These are phyloP conservation scores for Holothuria glaberrima DNA, from an alignment of 35 echinoderm and acorn worm species.

Conservation along the genomic window DNA sequence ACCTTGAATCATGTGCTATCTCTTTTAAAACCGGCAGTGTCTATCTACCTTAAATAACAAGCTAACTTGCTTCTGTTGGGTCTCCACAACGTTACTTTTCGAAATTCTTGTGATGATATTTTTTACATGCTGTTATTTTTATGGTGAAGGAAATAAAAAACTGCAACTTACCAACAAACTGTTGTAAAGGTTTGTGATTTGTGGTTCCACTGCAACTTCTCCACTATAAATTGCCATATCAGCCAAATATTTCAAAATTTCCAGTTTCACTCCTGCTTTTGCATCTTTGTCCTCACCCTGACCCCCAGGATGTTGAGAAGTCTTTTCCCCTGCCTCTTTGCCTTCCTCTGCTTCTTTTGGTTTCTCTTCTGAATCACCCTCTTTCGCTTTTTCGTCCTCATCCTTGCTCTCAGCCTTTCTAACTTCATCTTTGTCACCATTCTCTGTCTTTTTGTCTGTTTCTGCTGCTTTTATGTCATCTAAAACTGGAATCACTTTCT, in stretches of 20 bases:
- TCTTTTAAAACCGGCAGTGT: neutral
- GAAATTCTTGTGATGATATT: no score
- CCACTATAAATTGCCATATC: constrained; percentile 70
- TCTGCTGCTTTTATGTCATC: constrained; percentile 39
- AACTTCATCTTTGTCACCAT: constrained; percentile 5
- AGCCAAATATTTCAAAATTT: constrained; percentile 77
- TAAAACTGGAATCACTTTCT: constrained; percentile 80
- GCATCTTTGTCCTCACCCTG: neutral
- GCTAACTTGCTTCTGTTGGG: no score
- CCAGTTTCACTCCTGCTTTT: constrained; percentile 51
- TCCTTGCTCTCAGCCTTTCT: constrained; percentile 34
- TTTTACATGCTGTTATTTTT: no score
- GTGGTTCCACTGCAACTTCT: constrained; percentile 53
- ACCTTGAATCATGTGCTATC: neutral
- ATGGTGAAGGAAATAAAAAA: no score
- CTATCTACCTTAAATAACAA: constrained; percentile 7
- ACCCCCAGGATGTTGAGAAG: neutral
- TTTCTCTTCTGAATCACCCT: neutral
- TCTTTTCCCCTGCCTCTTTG: neutral
- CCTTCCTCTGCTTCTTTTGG: neutral
- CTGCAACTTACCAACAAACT: constrained; percentile 69
- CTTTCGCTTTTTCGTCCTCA: constrained; percentile 15
- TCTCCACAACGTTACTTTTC: no score
- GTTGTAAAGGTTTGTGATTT: constrained; percentile 65
- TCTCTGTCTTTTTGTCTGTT: constrained; percentile 39